Evolutionary conservation across 2,888 invertebrate genomes (phyloP).

Genomic region (Ctena decussata): DNA sequence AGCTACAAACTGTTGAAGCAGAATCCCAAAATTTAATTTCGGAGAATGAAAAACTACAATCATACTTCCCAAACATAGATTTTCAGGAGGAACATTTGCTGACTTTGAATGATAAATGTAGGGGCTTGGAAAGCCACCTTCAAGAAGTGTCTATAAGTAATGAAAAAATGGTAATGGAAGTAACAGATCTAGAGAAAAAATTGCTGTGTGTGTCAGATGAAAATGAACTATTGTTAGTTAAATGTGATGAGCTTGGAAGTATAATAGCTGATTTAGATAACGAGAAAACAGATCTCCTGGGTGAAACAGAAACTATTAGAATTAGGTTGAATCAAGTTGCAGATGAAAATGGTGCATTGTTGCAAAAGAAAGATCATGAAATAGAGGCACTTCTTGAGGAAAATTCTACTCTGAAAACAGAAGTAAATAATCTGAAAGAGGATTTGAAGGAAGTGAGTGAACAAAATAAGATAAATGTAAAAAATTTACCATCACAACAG

Average conservation of each 20-base stretch:
- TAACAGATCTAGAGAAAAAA: slow-evolving; percentile 44
- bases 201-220: slow-evolving; percentile 38
- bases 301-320: slow-evolving; percentile 29
- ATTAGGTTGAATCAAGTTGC: slow-evolving; percentile 17
- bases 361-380: slow-evolving; percentile 53
- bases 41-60: slow-evolving; percentile 49
- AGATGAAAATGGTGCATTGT: slow-evolving; percentile 55
- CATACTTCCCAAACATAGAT: slow-evolving; percentile 56
- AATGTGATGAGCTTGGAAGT: slow-evolving; percentile 57
- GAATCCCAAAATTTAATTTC: slow-evolving; percentile 52
- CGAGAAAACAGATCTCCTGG: slow-evolving; percentile 54
- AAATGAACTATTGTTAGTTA: slow-evolving; percentile 44
- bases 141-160: slow-evolving; percentile 63
- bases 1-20: slow-evolving; percentile 41
- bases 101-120: slow-evolving; percentile 49
- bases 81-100: slow-evolving; percentile 40
- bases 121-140: slow-evolving; percentile 54
- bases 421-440: slow-evolving; percentile 45
- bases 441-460: slow-evolving; percentile 34
- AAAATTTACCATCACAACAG: slow-evolving; percentile 9
- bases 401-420: slow-evolving; percentile 61
- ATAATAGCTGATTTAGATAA: slow-evolving; percentile 59
- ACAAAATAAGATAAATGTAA: background rate
- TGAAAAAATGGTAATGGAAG: slow-evolving; percentile 56
- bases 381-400: slow-evolving; percentile 51